phyloP scores from a whole-genome alignment of 1,140 invertebrate genomes.

The Ptiloglossa arizonensis region DNA sequence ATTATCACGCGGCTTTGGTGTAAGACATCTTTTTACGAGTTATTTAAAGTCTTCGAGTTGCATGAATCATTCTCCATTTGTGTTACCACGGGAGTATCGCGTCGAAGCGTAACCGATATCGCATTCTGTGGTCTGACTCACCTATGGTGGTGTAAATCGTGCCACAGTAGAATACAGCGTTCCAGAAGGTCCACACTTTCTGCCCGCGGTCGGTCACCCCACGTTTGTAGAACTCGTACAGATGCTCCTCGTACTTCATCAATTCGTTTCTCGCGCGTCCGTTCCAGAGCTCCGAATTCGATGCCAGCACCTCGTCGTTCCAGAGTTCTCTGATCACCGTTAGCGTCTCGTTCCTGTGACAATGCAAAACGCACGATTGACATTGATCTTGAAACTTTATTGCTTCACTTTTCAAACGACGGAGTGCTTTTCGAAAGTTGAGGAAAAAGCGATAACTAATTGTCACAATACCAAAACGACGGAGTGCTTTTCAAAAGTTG shows the following conservation, averaged over 20 bases:
- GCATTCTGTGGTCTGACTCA: conserved; percentile 78
- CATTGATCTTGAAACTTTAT: neutral
- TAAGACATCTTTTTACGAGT: too few relatives aligned
- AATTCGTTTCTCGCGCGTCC: conserved; percentile 78
- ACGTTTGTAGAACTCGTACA: conserved; percentile 83
- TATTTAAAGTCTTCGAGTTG: too few relatives aligned
- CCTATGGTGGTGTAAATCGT: conserved; percentile 97
- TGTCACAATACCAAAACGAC: too few relatives aligned
- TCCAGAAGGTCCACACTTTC: conserved; percentile 93
- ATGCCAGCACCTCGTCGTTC: conserved; percentile 67
- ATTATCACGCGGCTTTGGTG: too few relatives aligned
- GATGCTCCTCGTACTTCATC: conserved; percentile 82
- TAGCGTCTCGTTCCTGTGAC: conserved; percentile 74
- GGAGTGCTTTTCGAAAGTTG: too few relatives aligned
- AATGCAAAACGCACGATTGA: neutral
- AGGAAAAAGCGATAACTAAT: too few relatives aligned
- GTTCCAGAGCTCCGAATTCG: conserved; percentile 78
- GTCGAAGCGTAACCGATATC: too few relatives aligned
- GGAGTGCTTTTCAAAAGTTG: too few relatives aligned
- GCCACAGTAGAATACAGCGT: conserved; percentile 94
- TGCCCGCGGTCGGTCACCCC: conserved; percentile 77
- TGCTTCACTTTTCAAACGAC: neutral
- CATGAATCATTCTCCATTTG: too few relatives aligned
- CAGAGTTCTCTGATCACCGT: conserved; percentile 72
- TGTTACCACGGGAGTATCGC: too few relatives aligned